Conservation (phyloP, 2,797 vertebrate species). For the Coregonus sp. region DNA sequence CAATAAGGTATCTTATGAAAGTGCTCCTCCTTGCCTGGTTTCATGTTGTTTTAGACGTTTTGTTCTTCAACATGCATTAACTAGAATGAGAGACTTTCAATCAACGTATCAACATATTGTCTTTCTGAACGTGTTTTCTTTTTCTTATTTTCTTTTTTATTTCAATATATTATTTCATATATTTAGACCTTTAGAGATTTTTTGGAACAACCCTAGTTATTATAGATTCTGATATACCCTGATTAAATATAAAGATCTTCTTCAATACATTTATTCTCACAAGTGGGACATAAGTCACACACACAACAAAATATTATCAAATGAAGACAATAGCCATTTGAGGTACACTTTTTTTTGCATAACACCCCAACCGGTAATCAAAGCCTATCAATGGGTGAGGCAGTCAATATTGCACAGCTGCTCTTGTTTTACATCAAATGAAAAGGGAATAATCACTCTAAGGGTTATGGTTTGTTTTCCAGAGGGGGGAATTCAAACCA, state of each 20-base stretch:
- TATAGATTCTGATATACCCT: not conserved
- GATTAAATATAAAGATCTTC: conserved; percentile 6
- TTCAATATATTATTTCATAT: not conserved
- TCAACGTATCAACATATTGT: conserved; percentile 22
- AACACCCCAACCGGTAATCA: conserved; percentile 59
- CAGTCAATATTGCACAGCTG: conserved; percentile 64
- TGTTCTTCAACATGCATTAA: conserved; percentile 47
- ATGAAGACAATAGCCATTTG: conserved; percentile 13
- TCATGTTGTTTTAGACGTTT: conserved; percentile 56
- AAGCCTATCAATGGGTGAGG: conserved; percentile 63
- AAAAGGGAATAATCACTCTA: conserved; percentile 67
- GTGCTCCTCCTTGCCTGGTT: conserved; percentile 64
- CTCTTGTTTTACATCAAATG: conserved; percentile 67
- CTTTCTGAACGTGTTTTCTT: conserved; percentile 32
- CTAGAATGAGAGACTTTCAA: conserved; percentile 53
- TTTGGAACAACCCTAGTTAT: not conserved
- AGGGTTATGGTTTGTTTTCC: conserved; percentile 70
- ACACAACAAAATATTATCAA: not conserved
- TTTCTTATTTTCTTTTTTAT: conserved; percentile 17
- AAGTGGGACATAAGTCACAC: not conserved
- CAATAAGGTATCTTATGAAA: conserved; percentile 76
- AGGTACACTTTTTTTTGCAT: conserved; percentile 1
- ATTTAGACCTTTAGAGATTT: not conserved
- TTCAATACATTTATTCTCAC: conserved; percentile 4
- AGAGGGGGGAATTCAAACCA: conserved; percentile 72